A percentile compares a stretch with the other conserved stretches of the same genome.
phyloP scores from a whole-genome alignment of 2,888 invertebrate species.

The Pediacus dermestoides region DNA sequence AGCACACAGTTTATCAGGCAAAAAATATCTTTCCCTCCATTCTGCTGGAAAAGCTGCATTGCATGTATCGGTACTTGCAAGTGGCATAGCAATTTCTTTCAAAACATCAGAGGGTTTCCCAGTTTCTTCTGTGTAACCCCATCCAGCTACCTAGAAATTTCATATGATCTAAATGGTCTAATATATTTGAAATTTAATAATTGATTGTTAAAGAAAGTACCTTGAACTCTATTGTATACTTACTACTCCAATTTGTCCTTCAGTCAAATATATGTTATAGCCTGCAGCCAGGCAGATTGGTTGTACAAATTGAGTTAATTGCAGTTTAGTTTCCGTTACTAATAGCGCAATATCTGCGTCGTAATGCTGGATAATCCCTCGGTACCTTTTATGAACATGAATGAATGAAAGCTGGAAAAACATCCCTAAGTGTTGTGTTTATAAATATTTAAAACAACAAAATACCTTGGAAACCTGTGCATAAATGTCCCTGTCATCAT shows the following conservation, averaged over 20 bases:
- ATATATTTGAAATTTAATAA: no score
- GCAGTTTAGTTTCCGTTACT: conserved; percentile 33
- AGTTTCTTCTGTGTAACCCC: conserved; percentile 37
- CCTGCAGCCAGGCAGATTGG: conserved; percentile 41
- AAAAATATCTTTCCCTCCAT: no score
- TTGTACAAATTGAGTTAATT: conserved; percentile 37
- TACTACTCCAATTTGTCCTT: conserved; percentile 29
- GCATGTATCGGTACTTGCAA: no score
- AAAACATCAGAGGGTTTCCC: conserved; percentile 31
- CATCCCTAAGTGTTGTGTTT: conserved; percentile 8
- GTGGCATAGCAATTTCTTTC: no score
- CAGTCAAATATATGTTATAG: conserved; percentile 4
- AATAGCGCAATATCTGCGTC: conserved; percentile 43
- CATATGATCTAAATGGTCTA: no score
- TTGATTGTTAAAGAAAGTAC: no score
- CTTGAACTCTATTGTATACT: no score
- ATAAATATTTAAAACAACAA: conserved; percentile 9
- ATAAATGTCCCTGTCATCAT: conserved; percentile 32
- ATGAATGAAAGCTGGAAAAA: no score
- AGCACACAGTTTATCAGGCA: no score
- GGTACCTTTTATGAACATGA: conserved; percentile 28
- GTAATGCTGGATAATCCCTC: conserved; percentile 30
- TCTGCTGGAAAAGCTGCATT: no score
- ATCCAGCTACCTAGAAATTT: conserved; percentile 42
- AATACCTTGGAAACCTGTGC: conserved; percentile 36